A percentile compares a stretch with the other conserved stretches of the same genome.
phyloP scores from a whole-genome alignment of 2,113 vertebrate species.

The Eretmochelys imbricata region DNA sequence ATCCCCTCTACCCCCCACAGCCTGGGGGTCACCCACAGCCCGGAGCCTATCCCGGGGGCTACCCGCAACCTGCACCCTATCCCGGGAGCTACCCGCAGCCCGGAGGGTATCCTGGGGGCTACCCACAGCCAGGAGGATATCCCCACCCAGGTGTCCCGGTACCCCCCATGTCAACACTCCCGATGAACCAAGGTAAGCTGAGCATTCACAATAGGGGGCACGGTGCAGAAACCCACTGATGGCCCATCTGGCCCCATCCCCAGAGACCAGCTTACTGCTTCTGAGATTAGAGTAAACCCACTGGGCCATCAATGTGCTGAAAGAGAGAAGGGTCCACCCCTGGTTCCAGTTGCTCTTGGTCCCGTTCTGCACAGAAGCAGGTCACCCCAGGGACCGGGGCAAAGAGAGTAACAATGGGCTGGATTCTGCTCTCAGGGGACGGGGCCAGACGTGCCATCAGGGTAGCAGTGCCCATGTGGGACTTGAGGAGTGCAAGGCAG shows the following conservation, averaged over 20 bases:
- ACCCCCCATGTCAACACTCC: constrained; percentile 82
- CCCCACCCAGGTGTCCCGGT: constrained; percentile 66
- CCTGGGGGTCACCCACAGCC: constrained; percentile 64
- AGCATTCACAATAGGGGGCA: background rate
- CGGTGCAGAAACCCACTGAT: background rate
- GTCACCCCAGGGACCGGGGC: background rate
- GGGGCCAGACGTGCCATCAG: background rate
- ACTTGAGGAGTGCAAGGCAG: too few relatives aligned
- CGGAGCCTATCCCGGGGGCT: constrained; percentile 75
- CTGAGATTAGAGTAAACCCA: background rate
- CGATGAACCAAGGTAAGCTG: constrained; percentile 83
- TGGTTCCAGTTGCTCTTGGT: background rate
- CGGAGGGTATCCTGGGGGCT: constrained; percentile 72
- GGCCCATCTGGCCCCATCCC: too few relatives aligned
- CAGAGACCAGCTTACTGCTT: too few relatives aligned
- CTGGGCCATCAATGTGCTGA: background rate
- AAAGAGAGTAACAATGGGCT: background rate
- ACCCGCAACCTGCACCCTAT: constrained; percentile 73
- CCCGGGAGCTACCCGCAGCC: constrained; percentile 74
- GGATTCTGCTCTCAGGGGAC: background rate
- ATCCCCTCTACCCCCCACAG: constrained; percentile 76
- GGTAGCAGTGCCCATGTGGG: background rate
- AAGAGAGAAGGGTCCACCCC: background rate
- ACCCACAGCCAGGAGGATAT: constrained; percentile 73
- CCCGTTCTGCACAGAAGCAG: background rate